Evolutionary conservation across 2,113 vertebrate genomes (phyloP).

Genomic region (Theropithecus gelada): DNA sequence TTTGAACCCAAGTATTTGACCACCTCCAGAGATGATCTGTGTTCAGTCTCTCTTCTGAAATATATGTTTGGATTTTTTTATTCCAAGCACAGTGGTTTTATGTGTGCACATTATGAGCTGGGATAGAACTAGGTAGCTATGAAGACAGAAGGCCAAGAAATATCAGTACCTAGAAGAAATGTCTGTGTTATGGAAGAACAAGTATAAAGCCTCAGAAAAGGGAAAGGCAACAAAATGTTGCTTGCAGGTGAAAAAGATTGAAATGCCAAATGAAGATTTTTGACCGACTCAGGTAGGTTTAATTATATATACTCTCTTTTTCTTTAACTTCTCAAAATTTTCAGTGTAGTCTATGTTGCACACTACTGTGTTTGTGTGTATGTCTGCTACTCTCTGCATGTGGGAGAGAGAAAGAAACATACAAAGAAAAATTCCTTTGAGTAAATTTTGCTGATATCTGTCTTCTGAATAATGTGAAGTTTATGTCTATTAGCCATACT

Average conservation of each 20-base stretch:
- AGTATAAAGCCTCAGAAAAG: background rate
- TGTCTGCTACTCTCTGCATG: background rate
- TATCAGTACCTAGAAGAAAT: background rate
- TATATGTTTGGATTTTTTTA: background rate
- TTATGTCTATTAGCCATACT: background rate
- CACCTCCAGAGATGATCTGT: background rate
- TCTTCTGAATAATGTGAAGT: background rate
- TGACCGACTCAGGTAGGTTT: background rate
- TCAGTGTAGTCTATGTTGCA: background rate
- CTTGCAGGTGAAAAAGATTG: background rate
- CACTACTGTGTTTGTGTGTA: background rate
- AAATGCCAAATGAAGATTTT: background rate
- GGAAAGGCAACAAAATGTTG: background rate
- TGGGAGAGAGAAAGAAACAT: accelerated
- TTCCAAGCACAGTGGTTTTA: background rate
- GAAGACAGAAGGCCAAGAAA: background rate
- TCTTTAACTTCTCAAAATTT: background rate
- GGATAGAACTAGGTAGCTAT: background rate
- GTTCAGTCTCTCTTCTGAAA: background rate
- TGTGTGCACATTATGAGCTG: background rate
- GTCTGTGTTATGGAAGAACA: background rate
- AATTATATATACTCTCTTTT: background rate
- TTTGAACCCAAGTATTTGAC: background rate
- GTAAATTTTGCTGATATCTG: background rate
- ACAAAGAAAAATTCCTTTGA: background rate